Percentiles rank a stretch among this genome's conserved stretches.
Evolutionary conservation across 2,797 vertebrate genomes (phyloP).

Genomic region (Ceryle rudis): DNA sequence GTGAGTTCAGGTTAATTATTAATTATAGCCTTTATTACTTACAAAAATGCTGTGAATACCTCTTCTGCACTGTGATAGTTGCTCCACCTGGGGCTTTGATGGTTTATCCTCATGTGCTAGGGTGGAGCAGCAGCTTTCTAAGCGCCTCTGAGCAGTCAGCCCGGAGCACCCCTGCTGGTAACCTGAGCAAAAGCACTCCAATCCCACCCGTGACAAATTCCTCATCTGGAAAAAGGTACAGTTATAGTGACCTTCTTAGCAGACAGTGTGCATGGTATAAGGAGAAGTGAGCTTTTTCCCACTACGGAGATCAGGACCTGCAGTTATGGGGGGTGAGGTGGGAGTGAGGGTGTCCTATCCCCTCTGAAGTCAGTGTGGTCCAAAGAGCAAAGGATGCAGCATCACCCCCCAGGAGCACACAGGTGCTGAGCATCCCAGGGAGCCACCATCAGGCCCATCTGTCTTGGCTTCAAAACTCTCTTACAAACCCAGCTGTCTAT

Average conservation of each 20-base stretch:
- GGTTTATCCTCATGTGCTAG: not conserved
- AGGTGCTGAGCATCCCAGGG: not conserved
- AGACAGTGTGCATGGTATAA: rapidly evolving
- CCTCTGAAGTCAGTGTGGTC: not conserved
- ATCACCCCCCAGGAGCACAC: too few relatives aligned
- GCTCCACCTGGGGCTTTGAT: not conserved
- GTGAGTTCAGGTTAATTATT: not conserved
- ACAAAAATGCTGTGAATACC: not conserved
- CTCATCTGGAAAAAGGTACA: not conserved
- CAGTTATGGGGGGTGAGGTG: not conserved
- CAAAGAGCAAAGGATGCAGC: not conserved
- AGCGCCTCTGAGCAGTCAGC: not conserved
- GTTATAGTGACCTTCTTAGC: too few relatives aligned
- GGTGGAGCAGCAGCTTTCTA: not conserved
- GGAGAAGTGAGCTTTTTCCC: not conserved
- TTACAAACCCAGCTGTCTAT: not conserved
- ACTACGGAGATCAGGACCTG: not conserved
- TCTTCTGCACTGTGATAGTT: not conserved
- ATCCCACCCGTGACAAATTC: not conserved
- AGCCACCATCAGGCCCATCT: rapidly evolving
- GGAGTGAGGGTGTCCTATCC: not conserved
- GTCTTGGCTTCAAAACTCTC: not conserved
- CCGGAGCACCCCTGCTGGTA: not conserved
- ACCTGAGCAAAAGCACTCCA: not conserved
- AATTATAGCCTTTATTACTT: not conserved